Evolutionary conservation across 2,113 vertebrate genomes (phyloP).

Genomic region (Puma concolor): DNA sequence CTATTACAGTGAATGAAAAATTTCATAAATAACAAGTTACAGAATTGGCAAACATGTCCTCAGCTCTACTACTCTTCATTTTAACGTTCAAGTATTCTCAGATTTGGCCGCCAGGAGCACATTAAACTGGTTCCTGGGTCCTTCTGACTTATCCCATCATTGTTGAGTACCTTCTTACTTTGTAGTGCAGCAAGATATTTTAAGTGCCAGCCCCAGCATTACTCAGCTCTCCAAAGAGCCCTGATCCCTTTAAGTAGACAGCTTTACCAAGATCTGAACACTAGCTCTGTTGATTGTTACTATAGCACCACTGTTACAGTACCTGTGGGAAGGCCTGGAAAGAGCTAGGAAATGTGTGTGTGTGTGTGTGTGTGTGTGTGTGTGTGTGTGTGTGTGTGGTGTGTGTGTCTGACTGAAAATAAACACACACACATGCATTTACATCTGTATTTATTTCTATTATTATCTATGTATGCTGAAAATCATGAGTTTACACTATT

Average conservation of each 20-base stretch:
- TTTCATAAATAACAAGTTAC: background rate
- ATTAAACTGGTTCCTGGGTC: background rate
- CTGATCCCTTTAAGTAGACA: background rate
- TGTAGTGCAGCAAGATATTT: background rate
- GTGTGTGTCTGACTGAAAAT: background rate
- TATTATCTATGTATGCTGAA: background rate
- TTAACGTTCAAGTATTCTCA: background rate
- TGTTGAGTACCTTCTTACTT: background rate
- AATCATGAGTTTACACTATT: background rate
- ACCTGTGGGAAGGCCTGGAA: background rate
- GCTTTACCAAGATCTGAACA: background rate
- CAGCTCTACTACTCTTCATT: background rate
- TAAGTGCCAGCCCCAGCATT: background rate
- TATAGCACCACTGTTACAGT: background rate
- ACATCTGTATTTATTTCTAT: background rate
- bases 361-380: no score
- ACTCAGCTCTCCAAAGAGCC: background rate
- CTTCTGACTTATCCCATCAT: background rate
- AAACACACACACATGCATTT: background rate
- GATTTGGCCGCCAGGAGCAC: background rate
- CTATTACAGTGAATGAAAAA: background rate
- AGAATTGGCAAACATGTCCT: background rate
- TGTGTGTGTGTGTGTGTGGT: background rate
- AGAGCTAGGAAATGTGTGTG: background rate
- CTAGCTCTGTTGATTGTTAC: background rate